Percentiles rank a stretch among this genome's conserved stretches.
Evolutionary conservation across 2,888 invertebrate genomes (phyloP).

Genomic region (Agrotis exclamationis): DNA sequence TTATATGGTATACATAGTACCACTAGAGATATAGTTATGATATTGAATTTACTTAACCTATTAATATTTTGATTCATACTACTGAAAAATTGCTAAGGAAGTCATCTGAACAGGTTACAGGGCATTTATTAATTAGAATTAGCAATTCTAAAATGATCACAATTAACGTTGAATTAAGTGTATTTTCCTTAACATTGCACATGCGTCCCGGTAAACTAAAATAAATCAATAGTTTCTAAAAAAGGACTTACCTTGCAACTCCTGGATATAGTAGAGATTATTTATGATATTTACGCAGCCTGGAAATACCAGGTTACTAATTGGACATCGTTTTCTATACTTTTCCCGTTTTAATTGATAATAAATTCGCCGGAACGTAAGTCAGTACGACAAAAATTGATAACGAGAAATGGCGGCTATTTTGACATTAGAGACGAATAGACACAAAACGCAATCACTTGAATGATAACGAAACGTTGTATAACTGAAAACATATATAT

Average conservation of each 20-base stretch:
- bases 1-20: not conserved
- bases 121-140: not conserved
- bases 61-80: not conserved
- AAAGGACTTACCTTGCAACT: slow-evolving; percentile 17
- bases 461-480: slow-evolving; percentile 43
- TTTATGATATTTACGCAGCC: not conserved
- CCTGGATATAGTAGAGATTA: not conserved
- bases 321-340: slow-evolving; percentile 4
- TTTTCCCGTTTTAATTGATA: not conserved
- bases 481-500: too few species aligned
- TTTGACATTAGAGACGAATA: slow-evolving; percentile 41
- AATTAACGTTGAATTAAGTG: too few species aligned
- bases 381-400: not conserved
- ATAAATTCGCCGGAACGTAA: slow-evolving; percentile 15
- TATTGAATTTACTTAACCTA: slow-evolving; percentile 13
- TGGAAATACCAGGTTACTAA: not conserved
- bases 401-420: slow-evolving; percentile 58
- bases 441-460: not conserved
- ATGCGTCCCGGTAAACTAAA: slow-evolving; percentile 22
- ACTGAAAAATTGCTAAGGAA: not conserved
- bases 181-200: slow-evolving; percentile 14
- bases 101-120: not conserved
- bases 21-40: not conserved
- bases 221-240: slow-evolving; percentile 16
- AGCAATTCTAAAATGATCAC: not conserved